A percentile compares a stretch with the other conserved stretches of the same genome.
Evolutionary conservation across 1,140 invertebrate species (phyloP).

Genomic region (Musca vetustissima): DNA sequence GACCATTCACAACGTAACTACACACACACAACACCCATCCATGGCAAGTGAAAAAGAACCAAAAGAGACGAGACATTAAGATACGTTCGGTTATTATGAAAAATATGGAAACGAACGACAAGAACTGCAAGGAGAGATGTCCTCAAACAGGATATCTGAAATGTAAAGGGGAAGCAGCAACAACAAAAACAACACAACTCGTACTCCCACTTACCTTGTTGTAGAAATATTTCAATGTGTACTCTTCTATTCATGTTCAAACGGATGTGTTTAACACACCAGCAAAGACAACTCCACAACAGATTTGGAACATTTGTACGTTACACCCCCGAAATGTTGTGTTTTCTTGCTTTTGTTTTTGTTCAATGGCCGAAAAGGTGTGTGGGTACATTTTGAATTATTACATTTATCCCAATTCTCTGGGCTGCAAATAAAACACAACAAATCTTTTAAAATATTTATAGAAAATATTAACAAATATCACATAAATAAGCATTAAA

Average conservation of each 20-base stretch:
- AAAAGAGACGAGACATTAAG: background rate
- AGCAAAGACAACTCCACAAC: background rate
- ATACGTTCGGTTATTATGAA: conserved; percentile 1
- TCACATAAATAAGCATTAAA: conserved; percentile 17
- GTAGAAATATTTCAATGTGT: background rate
- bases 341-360: background rate
- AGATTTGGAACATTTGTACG: background rate
- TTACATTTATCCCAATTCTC: conserved; percentile 1
- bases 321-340: background rate
- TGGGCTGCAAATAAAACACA: background rate
- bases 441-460: conserved; percentile 12
- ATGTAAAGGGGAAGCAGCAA: background rate
- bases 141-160: conserved; percentile 7
- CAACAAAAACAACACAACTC: background rate
- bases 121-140: conserved; percentile 1
- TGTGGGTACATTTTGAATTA: conserved; percentile 1
- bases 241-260: background rate
- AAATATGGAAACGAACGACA: background rate
- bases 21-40: background rate
- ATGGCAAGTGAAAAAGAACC: background rate
- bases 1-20: background rate
- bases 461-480: conserved; percentile 10
- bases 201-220: background rate
- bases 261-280: background rate
- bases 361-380: background rate